Conservation (phyloP, 2,797 vertebrate species). For the Chelonia mydas region DNA sequence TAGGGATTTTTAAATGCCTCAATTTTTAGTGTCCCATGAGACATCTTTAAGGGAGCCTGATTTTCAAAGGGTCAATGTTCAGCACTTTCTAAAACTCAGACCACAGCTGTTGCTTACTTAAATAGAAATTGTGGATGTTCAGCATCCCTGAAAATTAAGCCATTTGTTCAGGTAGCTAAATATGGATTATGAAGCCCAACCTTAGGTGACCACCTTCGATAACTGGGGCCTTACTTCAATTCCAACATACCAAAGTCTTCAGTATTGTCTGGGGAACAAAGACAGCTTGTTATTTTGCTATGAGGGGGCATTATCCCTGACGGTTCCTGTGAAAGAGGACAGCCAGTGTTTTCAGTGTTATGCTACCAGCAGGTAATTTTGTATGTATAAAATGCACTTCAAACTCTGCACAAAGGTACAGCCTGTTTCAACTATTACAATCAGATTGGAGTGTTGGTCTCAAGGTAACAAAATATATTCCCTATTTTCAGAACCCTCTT, state of each 20-base stretch:
- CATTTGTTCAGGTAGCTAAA: too few relatives aligned
- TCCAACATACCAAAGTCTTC: not conserved
- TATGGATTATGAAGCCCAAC: too few relatives aligned
- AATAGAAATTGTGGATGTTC: not conserved
- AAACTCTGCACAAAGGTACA: not conserved
- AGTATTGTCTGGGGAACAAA: not conserved
- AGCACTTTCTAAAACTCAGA: not conserved
- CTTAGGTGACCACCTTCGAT: not conserved
- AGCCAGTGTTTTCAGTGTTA: not conserved
- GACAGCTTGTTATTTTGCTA: not conserved
- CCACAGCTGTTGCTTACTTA: not conserved
- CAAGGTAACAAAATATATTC: not conserved
- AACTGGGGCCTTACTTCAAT: not conserved
- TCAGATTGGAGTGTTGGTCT: not conserved
- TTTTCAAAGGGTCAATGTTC: not conserved
- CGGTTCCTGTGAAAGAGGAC: not conserved
- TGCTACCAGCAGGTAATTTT: not conserved
- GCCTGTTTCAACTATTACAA: not conserved
- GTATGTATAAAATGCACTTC: not conserved
- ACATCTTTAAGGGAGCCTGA: not conserved
- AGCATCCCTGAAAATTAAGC: accelerated
- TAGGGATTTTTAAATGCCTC: not conserved
- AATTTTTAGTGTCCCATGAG: not conserved
- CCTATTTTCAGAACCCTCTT: not conserved
- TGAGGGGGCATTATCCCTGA: not conserved